These are phyloP conservation scores for Xenops minutus DNA, from an alignment of 2,797 vertebrate species.

Conservation along the genomic window DNA sequence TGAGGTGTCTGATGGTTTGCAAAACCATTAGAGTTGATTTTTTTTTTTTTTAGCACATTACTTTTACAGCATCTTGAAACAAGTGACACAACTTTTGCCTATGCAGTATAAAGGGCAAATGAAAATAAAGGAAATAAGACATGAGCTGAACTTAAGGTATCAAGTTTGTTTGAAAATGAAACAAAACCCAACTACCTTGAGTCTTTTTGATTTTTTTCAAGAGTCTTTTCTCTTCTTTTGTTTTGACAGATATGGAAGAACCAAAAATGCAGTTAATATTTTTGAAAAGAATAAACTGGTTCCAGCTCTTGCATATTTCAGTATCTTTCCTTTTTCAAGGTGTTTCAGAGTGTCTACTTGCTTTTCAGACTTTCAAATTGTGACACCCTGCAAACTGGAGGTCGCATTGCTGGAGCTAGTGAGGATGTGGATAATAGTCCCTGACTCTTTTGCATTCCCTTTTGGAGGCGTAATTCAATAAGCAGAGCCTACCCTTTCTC, in stretches of 20 bases:
- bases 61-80: not conserved
- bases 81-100: not conserved
- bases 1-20: not conserved
- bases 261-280: not conserved
- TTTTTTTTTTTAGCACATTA: not conserved
- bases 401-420: not conserved
- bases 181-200: no score
- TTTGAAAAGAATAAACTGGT: not conserved
- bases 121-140: not conserved
- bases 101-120: not conserved
- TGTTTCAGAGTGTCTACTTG: not conserved
- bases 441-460: not conserved
- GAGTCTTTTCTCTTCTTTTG: not conserved
- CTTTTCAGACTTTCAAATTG: not conserved
- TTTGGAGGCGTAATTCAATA: not conserved
- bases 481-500: not conserved
- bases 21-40: not conserved
- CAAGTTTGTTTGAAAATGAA: not conserved
- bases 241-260: not conserved
- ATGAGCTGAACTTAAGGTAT: not conserved
- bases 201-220: not conserved
- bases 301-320: not conserved
- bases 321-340: not conserved
- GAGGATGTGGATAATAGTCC: accelerated
- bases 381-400: not conserved